Evolutionary conservation across 2,113 vertebrate species (phyloP), one percentile per base, ranked within the genome.

Genomic region (Catharus minimus): DNA sequence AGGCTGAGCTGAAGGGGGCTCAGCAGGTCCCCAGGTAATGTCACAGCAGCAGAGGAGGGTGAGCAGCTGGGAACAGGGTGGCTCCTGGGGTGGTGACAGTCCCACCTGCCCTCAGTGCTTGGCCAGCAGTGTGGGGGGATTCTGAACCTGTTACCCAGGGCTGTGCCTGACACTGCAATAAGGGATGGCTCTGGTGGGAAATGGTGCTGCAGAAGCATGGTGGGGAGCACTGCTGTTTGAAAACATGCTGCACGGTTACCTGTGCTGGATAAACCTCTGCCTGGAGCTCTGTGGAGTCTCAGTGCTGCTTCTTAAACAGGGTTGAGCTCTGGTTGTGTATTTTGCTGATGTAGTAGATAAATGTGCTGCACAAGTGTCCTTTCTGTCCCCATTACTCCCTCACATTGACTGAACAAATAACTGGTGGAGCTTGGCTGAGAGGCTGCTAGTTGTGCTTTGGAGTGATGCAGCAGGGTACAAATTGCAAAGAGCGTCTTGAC

Each of bases 71-170:
- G 15, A 8, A 0, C 11, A 20, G 10, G 0, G 16, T 3, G 9
- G 36, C 36, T 8, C 33, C 1, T 3, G 8, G 24, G 11, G 32
- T 2, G 7, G 22, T 15, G 50, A 1, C 28, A 17, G 38, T 23
- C 43, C 38, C 1, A 2, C 28, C 2, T 0, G 2, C 11, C 22
- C 5, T 1, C 13, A 2, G 57, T 7, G 43, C 61, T 18, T 9
- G 33, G 62, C 43, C 50, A 58, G 73, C 33, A 1, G 27, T 0
- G 4, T 49, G 73, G 66, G 5, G 61, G 7, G 23, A 8, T 11
- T 49, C 7, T 11, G 23, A 17, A 12, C 57, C 38, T 7, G 0
- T 60, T 8, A 8, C 11, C 2, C 7, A 32, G 39, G 73, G 6
- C 13, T 23, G 5, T 41, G 3, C 10, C 41, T 66, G 85, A 49